phyloP scores from a whole-genome alignment of 2,113 vertebrate genomes.

The Heliornis fulica region DNA sequence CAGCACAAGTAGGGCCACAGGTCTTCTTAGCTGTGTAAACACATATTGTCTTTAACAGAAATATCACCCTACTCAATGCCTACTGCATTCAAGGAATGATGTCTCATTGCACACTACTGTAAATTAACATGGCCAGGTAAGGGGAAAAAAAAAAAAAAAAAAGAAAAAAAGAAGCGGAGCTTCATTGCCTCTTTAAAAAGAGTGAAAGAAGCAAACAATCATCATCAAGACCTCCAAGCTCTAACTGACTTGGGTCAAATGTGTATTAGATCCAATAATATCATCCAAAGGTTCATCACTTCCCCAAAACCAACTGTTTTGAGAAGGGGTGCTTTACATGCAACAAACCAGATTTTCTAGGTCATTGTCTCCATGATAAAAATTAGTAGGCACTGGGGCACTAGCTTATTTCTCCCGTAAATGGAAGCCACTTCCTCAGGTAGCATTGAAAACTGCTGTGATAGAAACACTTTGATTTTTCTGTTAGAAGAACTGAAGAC shows the following conservation, averaged over 20 bases:
- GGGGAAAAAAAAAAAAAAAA: too few species aligned
- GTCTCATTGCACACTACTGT: neutral
- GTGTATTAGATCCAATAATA: neutral
- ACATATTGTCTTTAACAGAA: neutral
- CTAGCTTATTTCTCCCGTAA: neutral
- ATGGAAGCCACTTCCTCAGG: neutral
- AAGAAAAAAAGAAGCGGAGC: neutral
- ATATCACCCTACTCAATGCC: rapidly evolving
- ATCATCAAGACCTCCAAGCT: neutral
- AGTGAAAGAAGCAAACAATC: neutral
- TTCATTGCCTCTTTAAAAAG: neutral
- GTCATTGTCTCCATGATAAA: neutral
- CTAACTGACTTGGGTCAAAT: neutral
- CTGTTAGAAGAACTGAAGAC: neutral
- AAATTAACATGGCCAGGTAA: neutral
- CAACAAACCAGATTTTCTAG: neutral
- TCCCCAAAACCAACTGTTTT: neutral
- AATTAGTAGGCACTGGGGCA: neutral
- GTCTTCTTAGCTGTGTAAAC: neutral
- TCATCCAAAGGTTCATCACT: neutral
- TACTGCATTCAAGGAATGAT: neutral
- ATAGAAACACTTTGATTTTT: neutral
- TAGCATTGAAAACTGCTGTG: neutral
- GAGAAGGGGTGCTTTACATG: neutral
- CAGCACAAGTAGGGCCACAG: neutral